Evolutionary conservation across 2,888 invertebrate species (phyloP), one percentile per base, ranked within the genome.

Genomic region (Imbricaverruca yamaguchii): DNA sequence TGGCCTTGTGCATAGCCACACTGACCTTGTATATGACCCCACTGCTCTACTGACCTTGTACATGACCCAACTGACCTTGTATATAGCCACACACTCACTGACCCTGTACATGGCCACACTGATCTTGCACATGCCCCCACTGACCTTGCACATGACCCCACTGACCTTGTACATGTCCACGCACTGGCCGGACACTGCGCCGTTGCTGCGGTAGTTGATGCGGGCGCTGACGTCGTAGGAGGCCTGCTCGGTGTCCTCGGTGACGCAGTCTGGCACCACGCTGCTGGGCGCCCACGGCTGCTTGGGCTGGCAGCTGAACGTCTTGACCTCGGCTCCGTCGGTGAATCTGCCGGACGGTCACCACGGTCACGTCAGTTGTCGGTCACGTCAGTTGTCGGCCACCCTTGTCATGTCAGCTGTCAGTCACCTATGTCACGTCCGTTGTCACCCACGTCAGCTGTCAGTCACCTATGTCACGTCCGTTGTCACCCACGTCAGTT

Each of bases 181-280:
- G 86, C 96, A 97, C 12, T 92, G 90, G 83, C 91, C 91, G 0
- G 95, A 93, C 7, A 96, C 95, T 15, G 94, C 96, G 55, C 96
- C 96, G 84, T 96, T 94, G 18, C 95, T 95, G 83, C 96, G 90
- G 86, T 96, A 97, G 77, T 92, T 93, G 0, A 96, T 92, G 55
- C 93, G 91, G 0, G 96, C 93, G 0, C 94, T 92, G 0, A 96
- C 94, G 85, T 96, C 95, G 85, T 96, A 96, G 83, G 94, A 93
- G n/a, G 96, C 96, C 89, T 96, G 95, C 87, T 96, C 94, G 23
- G 96, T 96, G 87, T 96, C 93, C 92, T 85, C 84, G 8, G 96
- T 95, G 53, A 97, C 96, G 87, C 97, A 97, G 86, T 97, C 96
- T 0, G 97, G 97, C 53, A 97, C 96, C 80, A 96, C 93, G 13